Evolutionary conservation across 53 echinoderm and acorn worm genomes (phyloP).

Genomic region (Echinometra lucunter): DNA sequence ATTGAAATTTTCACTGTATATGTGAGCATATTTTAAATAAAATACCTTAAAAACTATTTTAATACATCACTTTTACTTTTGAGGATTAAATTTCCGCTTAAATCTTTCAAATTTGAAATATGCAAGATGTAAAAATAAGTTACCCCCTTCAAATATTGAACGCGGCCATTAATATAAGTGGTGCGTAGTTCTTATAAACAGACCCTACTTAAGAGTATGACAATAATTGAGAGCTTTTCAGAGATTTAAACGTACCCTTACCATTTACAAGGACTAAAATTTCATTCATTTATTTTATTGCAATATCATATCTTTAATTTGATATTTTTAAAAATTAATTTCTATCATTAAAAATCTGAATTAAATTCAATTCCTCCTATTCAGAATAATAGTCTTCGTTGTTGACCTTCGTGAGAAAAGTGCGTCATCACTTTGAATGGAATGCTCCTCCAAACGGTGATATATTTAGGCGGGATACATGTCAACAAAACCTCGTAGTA

Average conservation of each 20-base stretch:
- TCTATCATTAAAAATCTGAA: neutral
- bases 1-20: neutral
- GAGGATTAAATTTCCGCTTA: too few species aligned
- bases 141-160: neutral
- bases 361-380: neutral
- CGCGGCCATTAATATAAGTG: neutral
- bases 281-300: neutral
- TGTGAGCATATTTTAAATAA: neutral
- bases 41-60: neutral
- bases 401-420: constrained; percentile 42
- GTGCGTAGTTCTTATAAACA: neutral
- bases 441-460: neutral
- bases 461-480: constrained; percentile 11
- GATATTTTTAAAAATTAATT: neutral
- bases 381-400: neutral
- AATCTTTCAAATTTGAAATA: neutral
- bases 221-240: neutral
- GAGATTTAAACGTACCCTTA: neutral
- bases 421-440: constrained; percentile 15
- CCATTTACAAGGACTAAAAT: neutral
- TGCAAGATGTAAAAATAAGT: neutral
- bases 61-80: neutral
- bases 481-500: constrained; percentile 18
- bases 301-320: neutral
- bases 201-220: neutral